Evolutionary conservation across 2,888 invertebrate genomes (phyloP), one percentile per base, ranked within the genome.

Genomic region (Melikaiella ostensackeni): DNA sequence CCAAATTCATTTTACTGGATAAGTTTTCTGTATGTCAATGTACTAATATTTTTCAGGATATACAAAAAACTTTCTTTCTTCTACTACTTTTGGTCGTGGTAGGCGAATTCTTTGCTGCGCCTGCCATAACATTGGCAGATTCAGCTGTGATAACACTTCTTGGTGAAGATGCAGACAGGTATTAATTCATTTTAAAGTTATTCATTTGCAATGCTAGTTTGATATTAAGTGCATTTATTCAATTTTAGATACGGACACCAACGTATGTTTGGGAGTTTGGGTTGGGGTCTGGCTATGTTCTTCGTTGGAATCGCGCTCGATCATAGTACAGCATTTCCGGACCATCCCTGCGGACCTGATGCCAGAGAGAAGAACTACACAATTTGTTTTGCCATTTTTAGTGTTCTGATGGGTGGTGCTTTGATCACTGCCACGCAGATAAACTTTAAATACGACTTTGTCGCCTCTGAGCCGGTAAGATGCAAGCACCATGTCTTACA

Each of bases 251-350:
- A 99, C 91, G 99, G 99, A 0, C 97, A 98, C 88, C 99, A 99
- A 92, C 95, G 99, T 84, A 98, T 99, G 98, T 99, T 98, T 90
- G 98, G 98, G 2, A 98, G 98, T 24, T 93, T 99, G 77, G 99
- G 99, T 63, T 99, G 99, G 99, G 99, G 98, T 38, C 93, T 99
- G 85, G 97, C 99, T 64, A 99, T 99, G 99, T 99, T 99, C 92
- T 96, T 99, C 90, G 98, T 99, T 79, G 98, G 98, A 79, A 98
- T 98, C 86, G 98, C 97, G 1, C 93, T 99, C 80, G 99, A 99
- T 92, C 98, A 99, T 91, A 98, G 98, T 77, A 98, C 98, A 27
- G 96, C 98, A 0, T 99, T 99, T 92, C 97, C 98, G 33, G 94
- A 97, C 86, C 98, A 98, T 92, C 98, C 98, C 0, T 98, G 98